Percentiles rank a stretch among this genome's conserved stretches.
Evolutionary conservation across 1,140 invertebrate genomes (phyloP).

Genomic region (Euwallacea similis): DNA sequence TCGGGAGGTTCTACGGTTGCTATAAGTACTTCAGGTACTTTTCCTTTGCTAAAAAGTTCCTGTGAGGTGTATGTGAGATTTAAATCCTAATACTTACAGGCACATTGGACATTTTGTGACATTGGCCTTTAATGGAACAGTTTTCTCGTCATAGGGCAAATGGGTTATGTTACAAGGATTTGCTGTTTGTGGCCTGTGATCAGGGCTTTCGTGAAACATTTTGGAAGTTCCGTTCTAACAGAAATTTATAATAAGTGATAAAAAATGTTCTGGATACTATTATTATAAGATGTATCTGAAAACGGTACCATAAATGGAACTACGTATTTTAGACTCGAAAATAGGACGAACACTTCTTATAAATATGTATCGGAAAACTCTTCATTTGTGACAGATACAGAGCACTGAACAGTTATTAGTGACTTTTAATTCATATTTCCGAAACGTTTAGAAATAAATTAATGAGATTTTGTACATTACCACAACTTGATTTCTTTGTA

Average conservation of each 20-base stretch:
- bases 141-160: slow-evolving; percentile 74
- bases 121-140: slow-evolving; percentile 64
- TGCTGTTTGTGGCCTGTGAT: slow-evolving; percentile 37
- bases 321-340: too few relatives aligned
- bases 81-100: slow-evolving; percentile 36
- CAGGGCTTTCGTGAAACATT: slow-evolving; percentile 46
- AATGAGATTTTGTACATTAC: too few relatives aligned
- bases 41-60: slow-evolving; percentile 64
- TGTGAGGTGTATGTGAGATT: background rate
- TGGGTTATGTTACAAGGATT: slow-evolving; percentile 66
- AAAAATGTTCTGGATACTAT: too few relatives aligned
- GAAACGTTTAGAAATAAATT: too few relatives aligned
- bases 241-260: background rate
- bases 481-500: too few relatives aligned
- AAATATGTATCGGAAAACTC: too few relatives aligned
- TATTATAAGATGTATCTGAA: too few relatives aligned
- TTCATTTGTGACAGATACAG: too few relatives aligned
- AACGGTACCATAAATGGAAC: too few relatives aligned
- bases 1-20: slow-evolving; percentile 85
- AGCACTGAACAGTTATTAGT: too few relatives aligned
- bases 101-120: slow-evolving; percentile 48
- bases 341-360: too few relatives aligned
- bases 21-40: slow-evolving; percentile 89
- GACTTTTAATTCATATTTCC: too few relatives aligned
- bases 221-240: slow-evolving; percentile 38